Percentiles rank a stretch among this genome's conserved stretches.
These are phyloP conservation scores for Drosophila kurseongensis DNA, from an alignment of 1,140 invertebrate genomes.

Conservation along the genomic window DNA sequence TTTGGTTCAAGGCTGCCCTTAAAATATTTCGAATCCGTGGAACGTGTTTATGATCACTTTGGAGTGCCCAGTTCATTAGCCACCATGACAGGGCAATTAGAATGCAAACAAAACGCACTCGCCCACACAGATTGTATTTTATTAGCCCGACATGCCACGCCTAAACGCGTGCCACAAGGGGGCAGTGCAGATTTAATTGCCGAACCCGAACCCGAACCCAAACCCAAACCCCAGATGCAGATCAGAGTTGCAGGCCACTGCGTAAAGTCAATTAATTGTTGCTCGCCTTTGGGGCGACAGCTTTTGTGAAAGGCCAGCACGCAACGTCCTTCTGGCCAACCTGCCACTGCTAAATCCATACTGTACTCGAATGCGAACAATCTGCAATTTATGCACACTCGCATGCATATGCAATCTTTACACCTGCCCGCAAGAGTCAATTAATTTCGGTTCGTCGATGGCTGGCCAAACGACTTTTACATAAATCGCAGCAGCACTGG, in stretches of 20 bases:
- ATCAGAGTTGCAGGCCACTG: constrained; percentile 53
- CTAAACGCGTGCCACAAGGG: constrained; percentile 30
- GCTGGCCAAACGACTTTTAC: constrained; percentile 49
- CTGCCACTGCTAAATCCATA: constrained; percentile 14
- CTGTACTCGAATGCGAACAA: neutral
- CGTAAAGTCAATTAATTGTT: constrained; percentile 77
- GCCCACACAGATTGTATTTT: constrained; percentile 55
- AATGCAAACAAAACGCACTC: constrained; percentile 61
- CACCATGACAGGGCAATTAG: constrained; percentile 64
- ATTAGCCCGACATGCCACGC: constrained; percentile 46
- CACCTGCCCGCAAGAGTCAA: constrained; percentile 74
- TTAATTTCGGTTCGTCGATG: constrained; percentile 58
- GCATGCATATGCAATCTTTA: constrained; percentile 70
- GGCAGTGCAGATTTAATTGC: constrained; percentile 54
- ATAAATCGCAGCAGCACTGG: constrained; percentile 29
- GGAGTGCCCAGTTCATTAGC: constrained; percentile 49
- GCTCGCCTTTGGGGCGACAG: constrained; percentile 75
- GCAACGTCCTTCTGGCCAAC: constrained; percentile 68
- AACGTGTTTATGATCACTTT: constrained; percentile 42
- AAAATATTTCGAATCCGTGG: constrained; percentile 49
- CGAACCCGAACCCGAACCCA: neutral
- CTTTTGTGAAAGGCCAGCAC: constrained; percentile 73
- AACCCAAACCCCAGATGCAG: constrained; percentile 32
- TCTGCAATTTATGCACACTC: constrained; percentile 59
- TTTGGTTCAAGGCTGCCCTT: constrained; percentile 67